phyloP scores from a whole-genome alignment of 2,797 vertebrate genomes.

The Gastrophryne carolinensis region DNA sequence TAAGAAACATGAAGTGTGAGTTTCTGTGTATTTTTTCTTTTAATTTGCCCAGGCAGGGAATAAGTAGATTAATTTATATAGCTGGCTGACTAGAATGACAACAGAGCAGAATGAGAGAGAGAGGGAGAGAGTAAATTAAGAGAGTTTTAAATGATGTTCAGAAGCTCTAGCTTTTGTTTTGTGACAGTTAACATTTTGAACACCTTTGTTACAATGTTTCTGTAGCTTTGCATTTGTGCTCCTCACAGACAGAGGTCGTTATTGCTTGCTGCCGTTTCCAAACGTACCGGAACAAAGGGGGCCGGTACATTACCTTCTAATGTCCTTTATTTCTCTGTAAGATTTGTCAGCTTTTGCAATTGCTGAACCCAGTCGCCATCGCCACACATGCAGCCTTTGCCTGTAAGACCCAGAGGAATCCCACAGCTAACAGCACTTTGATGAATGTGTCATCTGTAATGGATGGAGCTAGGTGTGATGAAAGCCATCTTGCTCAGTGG shows the following conservation, averaged over 20 bases:
- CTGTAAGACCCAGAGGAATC: conserved; percentile 41
- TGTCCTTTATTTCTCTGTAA: conserved; percentile 16
- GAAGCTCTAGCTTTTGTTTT: too few species aligned
- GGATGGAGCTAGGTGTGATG: conserved; percentile 45
- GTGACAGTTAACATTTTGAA: too few species aligned
- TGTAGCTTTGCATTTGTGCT: not conserved
- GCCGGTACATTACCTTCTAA: not conserved
- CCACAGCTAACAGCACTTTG: conserved; percentile 49
- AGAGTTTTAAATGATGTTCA: too few species aligned
- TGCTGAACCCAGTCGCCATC: conserved; percentile 9
- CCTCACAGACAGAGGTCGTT: not conserved
- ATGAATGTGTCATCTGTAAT: conserved; percentile 53
- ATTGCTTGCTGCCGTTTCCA: not conserved
- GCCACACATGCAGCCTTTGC: conserved; percentile 24
- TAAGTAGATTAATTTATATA: too few species aligned
- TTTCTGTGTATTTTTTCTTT: too few species aligned
- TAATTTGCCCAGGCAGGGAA: too few species aligned
- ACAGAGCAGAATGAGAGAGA: too few species aligned
- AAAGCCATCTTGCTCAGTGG: conserved; percentile 42
- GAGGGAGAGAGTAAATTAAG: too few species aligned
- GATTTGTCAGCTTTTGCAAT: conserved; percentile 25
- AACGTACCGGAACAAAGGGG: conserved; percentile 19
- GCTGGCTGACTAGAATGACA: too few species aligned
- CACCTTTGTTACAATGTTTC: too few species aligned
- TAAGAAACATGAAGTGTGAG: too few species aligned